Conservation (phyloP, 2,888 invertebrate genomes). For the Drosophila picticornis region DNA sequence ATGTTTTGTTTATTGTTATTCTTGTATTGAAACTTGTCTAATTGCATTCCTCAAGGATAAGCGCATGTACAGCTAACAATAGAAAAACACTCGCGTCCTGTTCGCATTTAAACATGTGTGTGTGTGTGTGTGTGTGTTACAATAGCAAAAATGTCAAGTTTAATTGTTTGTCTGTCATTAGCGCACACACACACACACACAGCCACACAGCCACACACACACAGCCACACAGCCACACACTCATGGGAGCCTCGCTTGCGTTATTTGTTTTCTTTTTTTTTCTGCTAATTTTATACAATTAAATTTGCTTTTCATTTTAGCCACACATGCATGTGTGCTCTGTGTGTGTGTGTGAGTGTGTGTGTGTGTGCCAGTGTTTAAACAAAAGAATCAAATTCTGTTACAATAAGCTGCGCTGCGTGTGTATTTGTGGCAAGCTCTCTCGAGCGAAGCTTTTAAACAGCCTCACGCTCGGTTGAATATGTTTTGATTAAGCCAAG, state of each 20-base stretch:
- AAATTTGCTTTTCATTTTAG: constrained; percentile 67
- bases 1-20: constrained; percentile 37
- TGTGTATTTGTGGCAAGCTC: constrained; percentile 73
- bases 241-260: constrained; percentile 39
- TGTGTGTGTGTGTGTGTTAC: constrained; percentile 34
- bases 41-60: constrained; percentile 72
- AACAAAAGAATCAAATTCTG: constrained; percentile 77
- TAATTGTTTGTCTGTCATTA: constrained; percentile 77
- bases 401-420: constrained; percentile 71
- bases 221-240: constrained; percentile 9
- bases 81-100: constrained; percentile 14
- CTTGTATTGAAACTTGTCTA: constrained; percentile 56
- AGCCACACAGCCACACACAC: constrained; percentile 3
- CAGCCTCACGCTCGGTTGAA: constrained; percentile 78
- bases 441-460: constrained; percentile 78
- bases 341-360: constrained; percentile 22
- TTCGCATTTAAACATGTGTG: not conserved
- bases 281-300: constrained; percentile 73
- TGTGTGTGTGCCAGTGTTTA: constrained; percentile 4
- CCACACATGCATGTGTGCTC: constrained; percentile 22
- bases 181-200: constrained; percentile 36
- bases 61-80: constrained; percentile 38
- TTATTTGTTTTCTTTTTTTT: constrained; percentile 11
- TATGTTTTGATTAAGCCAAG: constrained; percentile 79
- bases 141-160: constrained; percentile 75